Conservation (phyloP, 2,797 vertebrate species). For the Eptatretus atami region DNA sequence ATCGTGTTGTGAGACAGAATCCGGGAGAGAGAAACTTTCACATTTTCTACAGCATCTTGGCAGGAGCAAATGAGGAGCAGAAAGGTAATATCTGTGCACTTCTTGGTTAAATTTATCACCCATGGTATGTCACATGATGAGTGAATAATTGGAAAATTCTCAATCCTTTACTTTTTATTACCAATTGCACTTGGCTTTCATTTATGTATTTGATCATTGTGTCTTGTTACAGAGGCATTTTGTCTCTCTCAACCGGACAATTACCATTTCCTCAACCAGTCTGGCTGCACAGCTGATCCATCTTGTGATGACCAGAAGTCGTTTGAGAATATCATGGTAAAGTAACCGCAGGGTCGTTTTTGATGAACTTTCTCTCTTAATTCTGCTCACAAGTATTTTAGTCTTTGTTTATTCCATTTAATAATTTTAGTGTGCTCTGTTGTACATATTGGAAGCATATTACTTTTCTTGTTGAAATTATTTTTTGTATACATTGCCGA, state of each 20-base stretch:
- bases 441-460: no score
- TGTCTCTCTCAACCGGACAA: slow-evolving; percentile 29
- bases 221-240: slow-evolving; percentile 14
- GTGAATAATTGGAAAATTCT: no score
- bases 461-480: no score
- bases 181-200: no score
- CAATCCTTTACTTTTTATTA: no score
- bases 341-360: slow-evolving; percentile 4
- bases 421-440: no score
- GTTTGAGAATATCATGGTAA: slow-evolving; percentile 50
- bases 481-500: no score
- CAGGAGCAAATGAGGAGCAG: slow-evolving; percentile 26
- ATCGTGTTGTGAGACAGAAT: slow-evolving; percentile 53
- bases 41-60: slow-evolving; percentile 49
- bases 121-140: no score
- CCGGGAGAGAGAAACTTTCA: slow-evolving; percentile 60
- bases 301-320: slow-evolving; percentile 36
- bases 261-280: slow-evolving; percentile 42
- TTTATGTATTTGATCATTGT: background rate
- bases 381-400: no score
- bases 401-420: no score
- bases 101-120: no score
- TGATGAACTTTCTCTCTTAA: no score
- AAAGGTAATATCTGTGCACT: slow-evolving; percentile 20
- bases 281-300: slow-evolving; percentile 30